phyloP scores from a whole-genome alignment of 2,888 invertebrate genomes.

The Acleris cristana region DNA sequence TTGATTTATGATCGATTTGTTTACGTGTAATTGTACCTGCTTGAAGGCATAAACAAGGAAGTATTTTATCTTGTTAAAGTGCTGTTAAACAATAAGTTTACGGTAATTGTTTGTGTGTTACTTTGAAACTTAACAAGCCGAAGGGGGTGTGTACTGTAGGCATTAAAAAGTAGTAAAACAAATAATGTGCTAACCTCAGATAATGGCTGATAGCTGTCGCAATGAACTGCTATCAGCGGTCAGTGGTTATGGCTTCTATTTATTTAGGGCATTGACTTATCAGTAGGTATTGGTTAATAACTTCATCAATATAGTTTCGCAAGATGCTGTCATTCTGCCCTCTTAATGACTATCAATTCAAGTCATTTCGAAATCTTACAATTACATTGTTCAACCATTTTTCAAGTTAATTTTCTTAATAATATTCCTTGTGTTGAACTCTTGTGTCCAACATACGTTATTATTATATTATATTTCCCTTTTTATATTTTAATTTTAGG shows the following conservation, averaged over 20 bases:
- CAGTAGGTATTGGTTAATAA: conserved; percentile 8
- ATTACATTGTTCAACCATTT: background rate
- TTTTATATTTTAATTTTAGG: too few relatives aligned
- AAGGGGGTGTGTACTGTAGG: background rate
- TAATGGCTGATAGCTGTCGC: conserved; percentile 10
- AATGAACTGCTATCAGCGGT: conserved; percentile 16
- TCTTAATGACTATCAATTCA: background rate
- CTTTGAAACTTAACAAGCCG: background rate
- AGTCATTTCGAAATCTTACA: background rate
- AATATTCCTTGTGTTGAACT: too few relatives aligned
- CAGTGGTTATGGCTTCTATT: conserved; percentile 6
- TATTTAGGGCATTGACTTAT: conserved; percentile 34
- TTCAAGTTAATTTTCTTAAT: background rate
- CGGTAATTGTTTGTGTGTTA: background rate
- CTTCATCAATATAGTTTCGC: conserved; percentile 6
- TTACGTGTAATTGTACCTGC: background rate
- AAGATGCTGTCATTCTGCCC: background rate
- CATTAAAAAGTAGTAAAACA: background rate
- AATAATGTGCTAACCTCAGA: conserved; percentile 1
- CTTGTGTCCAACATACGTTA: too few relatives aligned
- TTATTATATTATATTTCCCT: too few relatives aligned
- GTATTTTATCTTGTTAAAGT: too few relatives aligned
- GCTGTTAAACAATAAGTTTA: too few relatives aligned
- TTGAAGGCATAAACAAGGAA: too few relatives aligned
- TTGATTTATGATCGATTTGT: background rate